Evolutionary conservation across 2,797 vertebrate species (phyloP).

Genomic region (Tragelaphus oryx): DNA sequence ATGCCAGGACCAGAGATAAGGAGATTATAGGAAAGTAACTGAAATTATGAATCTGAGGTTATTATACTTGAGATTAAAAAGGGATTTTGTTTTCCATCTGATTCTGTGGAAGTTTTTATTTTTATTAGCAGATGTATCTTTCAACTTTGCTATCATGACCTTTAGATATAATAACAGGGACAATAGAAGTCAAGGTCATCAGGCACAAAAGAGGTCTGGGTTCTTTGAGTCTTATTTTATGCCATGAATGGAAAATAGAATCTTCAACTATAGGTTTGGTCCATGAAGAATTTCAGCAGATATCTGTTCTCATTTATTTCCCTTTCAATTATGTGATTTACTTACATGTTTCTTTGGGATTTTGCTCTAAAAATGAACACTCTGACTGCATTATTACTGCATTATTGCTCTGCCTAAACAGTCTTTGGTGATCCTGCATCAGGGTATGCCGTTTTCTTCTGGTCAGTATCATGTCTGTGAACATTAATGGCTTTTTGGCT

Average conservation of each 20-base stretch:
- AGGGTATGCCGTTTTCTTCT: background rate
- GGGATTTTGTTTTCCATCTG: background rate
- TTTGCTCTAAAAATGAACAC: background rate
- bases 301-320: background rate
- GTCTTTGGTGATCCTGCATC: background rate
- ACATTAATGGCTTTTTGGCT: background rate
- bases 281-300: background rate
- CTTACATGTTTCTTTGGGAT: background rate
- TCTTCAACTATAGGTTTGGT: background rate
- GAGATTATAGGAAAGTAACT: background rate
- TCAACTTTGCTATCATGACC: background rate
- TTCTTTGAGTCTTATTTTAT: background rate
- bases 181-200: background rate
- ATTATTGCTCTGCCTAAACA: background rate
- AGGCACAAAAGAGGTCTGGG: background rate
- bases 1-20: background rate
- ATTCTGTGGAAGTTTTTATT: background rate
- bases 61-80: background rate
- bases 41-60: slow-evolving; percentile 4
- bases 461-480: background rate
- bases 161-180: background rate
- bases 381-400: background rate
- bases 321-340: background rate
- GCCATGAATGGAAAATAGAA: background rate
- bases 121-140: background rate